Conservation (phyloP, 2,888 invertebrate species). For the Sinopyrophorus schimmeli region DNA sequence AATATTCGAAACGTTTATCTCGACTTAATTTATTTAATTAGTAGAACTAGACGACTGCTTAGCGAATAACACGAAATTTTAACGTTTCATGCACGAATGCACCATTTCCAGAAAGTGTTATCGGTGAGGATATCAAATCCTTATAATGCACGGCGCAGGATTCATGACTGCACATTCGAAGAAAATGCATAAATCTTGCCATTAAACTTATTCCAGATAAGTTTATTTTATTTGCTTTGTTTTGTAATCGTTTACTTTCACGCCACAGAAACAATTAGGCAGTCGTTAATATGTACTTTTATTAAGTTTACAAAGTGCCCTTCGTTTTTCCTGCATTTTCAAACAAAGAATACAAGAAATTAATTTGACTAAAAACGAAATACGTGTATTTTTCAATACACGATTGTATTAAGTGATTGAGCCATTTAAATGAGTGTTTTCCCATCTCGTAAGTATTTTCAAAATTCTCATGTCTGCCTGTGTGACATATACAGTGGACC, state of each 20-base stretch:
- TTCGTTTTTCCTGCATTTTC: no score
- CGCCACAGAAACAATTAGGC: conserved; percentile 20
- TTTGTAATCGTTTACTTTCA: conserved; percentile 20
- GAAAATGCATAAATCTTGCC: conserved; percentile 19
- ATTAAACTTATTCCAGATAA: conserved; percentile 12
- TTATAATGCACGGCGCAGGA: conserved; percentile 17
- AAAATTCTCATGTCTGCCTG: no score
- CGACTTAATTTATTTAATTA: conserved; percentile 30
- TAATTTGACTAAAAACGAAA: no score
- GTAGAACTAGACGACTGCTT: conserved; percentile 21
- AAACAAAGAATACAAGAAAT: no score
- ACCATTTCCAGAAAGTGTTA: conserved; percentile 28
- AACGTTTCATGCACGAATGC: conserved; percentile 31
- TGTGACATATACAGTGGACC: no score
- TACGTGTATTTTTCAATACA: no score
- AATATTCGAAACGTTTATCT: conserved; percentile 17
- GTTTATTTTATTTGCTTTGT: conserved; percentile 20
- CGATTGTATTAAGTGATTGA: no score
- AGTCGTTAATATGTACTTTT: background rate
- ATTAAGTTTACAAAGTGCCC: no score
- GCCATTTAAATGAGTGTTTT: no score
- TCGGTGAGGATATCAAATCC: conserved; percentile 28
- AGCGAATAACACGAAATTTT: conserved; percentile 27
- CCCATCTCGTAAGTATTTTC: no score
- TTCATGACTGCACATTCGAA: conserved; percentile 21